Conservation (phyloP, 2,888 invertebrate genomes). For the Polylopha cassiicola region DNA sequence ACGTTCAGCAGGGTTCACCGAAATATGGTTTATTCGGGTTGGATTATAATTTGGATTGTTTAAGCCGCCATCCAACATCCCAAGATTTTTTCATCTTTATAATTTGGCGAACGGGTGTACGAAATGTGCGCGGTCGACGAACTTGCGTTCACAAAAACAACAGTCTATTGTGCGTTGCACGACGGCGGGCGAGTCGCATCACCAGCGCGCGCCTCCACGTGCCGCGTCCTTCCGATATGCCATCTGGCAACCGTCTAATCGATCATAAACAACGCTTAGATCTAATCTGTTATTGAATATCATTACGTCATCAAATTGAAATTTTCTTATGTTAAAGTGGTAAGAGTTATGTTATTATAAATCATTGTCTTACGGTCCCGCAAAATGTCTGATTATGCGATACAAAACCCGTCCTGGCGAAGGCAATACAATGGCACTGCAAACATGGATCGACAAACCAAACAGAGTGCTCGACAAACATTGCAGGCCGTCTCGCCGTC, state of each 20-base stretch:
- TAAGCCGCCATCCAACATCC: constrained; percentile 25
- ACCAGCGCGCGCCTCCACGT: constrained; percentile 19
- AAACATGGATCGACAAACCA: constrained; percentile 54
- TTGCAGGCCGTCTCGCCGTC: constrained; percentile 39
- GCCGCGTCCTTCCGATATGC: constrained; percentile 13
- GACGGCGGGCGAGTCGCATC: constrained; percentile 19
- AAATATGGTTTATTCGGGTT: constrained; percentile 18
- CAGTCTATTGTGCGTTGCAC: constrained; percentile 58
- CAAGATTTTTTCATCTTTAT: constrained; percentile 34
- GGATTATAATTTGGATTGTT: constrained; percentile 32
- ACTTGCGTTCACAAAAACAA: constrained; percentile 50
- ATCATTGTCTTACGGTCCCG: constrained; percentile 14
- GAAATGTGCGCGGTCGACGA: constrained; percentile 59
- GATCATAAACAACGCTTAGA: not conserved
- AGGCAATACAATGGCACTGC: constrained; percentile 51
- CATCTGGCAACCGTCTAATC: constrained; percentile 13
- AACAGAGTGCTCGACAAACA: constrained; percentile 50
- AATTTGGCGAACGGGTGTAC: constrained; percentile 49
- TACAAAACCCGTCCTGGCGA: constrained; percentile 24
- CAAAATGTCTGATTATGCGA: constrained; percentile 22
- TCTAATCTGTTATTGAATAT: not conserved
- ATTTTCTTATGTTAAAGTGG: constrained; percentile 1
- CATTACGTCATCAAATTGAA: too few species aligned
- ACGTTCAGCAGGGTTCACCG: constrained; percentile 1
- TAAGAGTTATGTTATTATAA: constrained; percentile 9